Evolutionary conservation across 2,888 invertebrate genomes (phyloP), one percentile per base, ranked within the genome.

Genomic region (Hipparchia semele): DNA sequence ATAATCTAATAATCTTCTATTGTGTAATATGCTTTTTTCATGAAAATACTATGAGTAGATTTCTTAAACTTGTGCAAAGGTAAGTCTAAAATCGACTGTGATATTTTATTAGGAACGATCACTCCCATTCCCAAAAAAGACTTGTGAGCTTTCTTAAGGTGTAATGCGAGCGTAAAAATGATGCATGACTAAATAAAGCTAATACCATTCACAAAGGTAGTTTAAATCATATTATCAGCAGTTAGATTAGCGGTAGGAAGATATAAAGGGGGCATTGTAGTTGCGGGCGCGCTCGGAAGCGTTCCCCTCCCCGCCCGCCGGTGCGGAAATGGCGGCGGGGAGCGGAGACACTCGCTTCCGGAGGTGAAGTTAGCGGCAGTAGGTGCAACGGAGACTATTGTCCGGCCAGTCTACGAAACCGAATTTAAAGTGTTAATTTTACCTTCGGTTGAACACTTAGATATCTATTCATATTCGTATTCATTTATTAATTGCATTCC

Each of bases 261-360:
- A 86, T 86, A 90, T 90, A 90, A 89, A 89, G 86, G 89, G 86
- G 83, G 86, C 84, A 90, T 91, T 92, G 90, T 91, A 87, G 86
- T 84, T 79, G 80, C 81, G 81, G 80, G 84, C 81, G 82, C 84
- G 78, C 80, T 80, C 82, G 84, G 82, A 82, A 83, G 80, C 80
- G 75, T 79, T 77, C 80, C 78, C 79, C 73, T 78, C 77, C 76
- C 77, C 79, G 79, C 77, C 79, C 75, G 77, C 80, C 80, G 81
- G 69, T 77, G 72, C 72, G 92, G 91, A 92, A 89, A 87, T 87
- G 86, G 90, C 86, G 91, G 92, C 87, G 87, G 86, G 85, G 87
- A 87, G 85, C 91, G 89, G 92, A 91, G 91, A 91, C 92, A 89
- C 88, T 84, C 84, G 84, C 87, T 83, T 92, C 91, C 91, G 91